Percentiles rank a stretch among this genome's conserved stretches.
Conservation (phyloP, 1,140 invertebrate genomes). For the Cataglyphis hispanica region DNA sequence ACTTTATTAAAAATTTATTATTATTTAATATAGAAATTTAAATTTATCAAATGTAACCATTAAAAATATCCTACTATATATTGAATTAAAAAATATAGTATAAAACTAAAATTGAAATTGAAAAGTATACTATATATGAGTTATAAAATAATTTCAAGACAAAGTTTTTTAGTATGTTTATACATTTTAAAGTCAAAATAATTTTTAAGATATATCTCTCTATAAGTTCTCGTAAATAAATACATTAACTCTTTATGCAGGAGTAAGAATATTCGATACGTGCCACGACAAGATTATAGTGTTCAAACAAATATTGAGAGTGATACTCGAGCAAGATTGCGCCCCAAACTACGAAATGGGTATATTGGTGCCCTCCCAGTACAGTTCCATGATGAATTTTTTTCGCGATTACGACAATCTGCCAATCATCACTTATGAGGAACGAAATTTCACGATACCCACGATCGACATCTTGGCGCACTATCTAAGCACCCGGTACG, state of each 20-base stretch:
- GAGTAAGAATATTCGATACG: slow-evolving; percentile 82
- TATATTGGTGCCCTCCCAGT: slow-evolving; percentile 76
- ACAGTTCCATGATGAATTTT: slow-evolving; percentile 75
- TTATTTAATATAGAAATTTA: too few relatives aligned
- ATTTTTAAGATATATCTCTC: background rate
- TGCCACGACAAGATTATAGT: slow-evolving; percentile 80
- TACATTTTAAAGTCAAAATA: background rate
- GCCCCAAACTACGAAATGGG: slow-evolving; percentile 80
- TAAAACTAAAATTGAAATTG: background rate
- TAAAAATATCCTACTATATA: too few relatives aligned
- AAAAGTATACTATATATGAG: background rate
- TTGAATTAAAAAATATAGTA: too few relatives aligned
- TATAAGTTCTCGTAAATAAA: background rate
- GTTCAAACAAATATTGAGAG: slow-evolving; percentile 79
- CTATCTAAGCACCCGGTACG: slow-evolving; percentile 78
- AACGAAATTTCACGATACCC: slow-evolving; percentile 76
- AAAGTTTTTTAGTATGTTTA: background rate
- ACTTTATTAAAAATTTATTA: too few relatives aligned
- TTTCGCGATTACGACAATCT: slow-evolving; percentile 78
- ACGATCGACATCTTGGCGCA: slow-evolving; percentile 77
- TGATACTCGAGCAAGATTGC: slow-evolving; percentile 79
- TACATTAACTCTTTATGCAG: slow-evolving; percentile 63
- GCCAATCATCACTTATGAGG: slow-evolving; percentile 77
- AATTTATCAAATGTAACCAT: too few relatives aligned
- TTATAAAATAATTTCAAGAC: background rate